Base-by-base conservation (phyloP, 2,113 vertebrate species). In the Embiotoca jacksoni region DNA sequence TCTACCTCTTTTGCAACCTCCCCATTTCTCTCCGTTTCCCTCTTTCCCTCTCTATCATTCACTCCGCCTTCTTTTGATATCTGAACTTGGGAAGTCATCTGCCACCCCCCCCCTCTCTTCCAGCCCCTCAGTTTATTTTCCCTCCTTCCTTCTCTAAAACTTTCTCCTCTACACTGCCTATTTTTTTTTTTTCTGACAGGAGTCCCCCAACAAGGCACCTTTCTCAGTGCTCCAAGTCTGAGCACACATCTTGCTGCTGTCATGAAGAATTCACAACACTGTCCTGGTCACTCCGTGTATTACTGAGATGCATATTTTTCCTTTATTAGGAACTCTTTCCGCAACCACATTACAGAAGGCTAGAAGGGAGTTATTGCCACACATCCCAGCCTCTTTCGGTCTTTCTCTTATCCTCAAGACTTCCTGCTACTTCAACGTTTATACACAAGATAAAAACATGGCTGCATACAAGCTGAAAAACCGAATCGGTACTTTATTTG, bases 261-360 rank as follows among this genome's bases (percentile, higher is more conserved):
- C 73, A 82, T 50, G 32, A 69, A 66, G 30, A 81, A 55, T 57
- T 78, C 67, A 81, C 81, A 85, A 84, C 75, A 53, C 75, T 76
- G 66, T 78, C 50, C 39, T 33, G 5, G 61, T 83, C 78, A 65
- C 72, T 80, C 8, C 69, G 65, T 58, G 61, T 14, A 72, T 82
- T 68, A 73, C 79, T 75, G 47, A 55, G n/a, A 89, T 67, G 49
- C 74, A 85, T 81, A 82, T 77, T 89, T 88, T 49, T 83, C 33
- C 80, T 90, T 89, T 81, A 85, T 88, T 83, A 81, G 83, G 83
- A 79, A 44, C 69, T 85, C 39, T n/a, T 62, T 54, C 41, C 57
- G 54, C 32, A 44, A 68, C 35, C 23, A 72, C 72, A 73, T 49
- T 11, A 35, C 62, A 73, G 69, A 71, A 78, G 67, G 64, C 67